Conservation (phyloP, 2,113 vertebrate species). For the Bos indicus region DNA sequence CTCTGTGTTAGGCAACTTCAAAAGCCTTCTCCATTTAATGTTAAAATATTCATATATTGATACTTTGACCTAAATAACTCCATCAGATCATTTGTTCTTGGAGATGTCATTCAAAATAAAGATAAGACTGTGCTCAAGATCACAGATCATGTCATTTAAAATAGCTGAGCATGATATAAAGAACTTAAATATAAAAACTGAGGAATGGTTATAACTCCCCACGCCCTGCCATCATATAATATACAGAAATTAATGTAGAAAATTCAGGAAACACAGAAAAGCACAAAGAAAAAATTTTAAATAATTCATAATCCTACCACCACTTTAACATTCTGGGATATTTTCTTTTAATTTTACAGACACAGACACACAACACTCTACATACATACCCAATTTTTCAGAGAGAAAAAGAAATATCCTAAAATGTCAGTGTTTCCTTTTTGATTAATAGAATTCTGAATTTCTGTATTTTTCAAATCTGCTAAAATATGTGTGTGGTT, state of each 20-base stretch:
- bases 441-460: not conserved
- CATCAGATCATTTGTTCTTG: not conserved
- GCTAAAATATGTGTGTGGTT: not conserved
- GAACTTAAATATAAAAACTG: conserved; percentile 4
- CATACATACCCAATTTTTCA: not conserved
- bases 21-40: not conserved
- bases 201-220: not conserved
- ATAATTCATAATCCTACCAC: not conserved
- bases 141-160: not conserved
- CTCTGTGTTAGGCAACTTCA: not conserved
- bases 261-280: not conserved
- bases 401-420: not conserved
- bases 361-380: not conserved
- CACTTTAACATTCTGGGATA: not conserved
- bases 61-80: not conserved
- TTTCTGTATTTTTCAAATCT: not conserved
- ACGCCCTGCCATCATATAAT: not conserved
- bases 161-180: not conserved
- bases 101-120: not conserved
- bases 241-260: not conserved
- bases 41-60: not conserved
- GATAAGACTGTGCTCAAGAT: not conserved
- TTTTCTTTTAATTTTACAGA: conserved; percentile 19
- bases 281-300: not conserved
- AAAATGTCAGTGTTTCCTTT: conserved; percentile 11